Conservation (phyloP, 2,113 vertebrate genomes). For the Megaleporinus macrocephalus region DNA sequence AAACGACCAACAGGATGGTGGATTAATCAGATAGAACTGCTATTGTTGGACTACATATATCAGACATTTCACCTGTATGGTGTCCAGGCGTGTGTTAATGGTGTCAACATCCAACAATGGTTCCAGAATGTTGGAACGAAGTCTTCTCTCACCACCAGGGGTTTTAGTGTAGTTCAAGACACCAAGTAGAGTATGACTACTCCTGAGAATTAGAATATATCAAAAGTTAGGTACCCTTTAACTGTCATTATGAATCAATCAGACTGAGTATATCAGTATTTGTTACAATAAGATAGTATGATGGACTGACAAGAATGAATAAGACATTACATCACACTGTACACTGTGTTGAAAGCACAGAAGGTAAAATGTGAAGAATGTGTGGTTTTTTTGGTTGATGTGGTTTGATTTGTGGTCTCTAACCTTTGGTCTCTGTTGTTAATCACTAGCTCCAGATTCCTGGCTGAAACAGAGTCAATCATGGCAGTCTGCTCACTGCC, state of each 20-base stretch:
- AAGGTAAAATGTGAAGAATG: not conserved
- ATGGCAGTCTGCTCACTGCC: conserved; percentile 95
- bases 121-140: conserved; percentile 94
- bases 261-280: not conserved
- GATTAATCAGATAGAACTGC: not conserved
- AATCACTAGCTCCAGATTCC: conserved; percentile 90
- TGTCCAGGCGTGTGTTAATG: conserved; percentile 89
- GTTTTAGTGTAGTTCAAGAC: conserved; percentile 96
- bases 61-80: conserved; percentile 76
- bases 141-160: conserved; percentile 88
- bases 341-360: not conserved
- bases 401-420: conserved; percentile 1
- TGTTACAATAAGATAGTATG: too few species aligned
- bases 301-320: too few species aligned
- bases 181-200: conserved; percentile 88
- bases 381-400: not conserved
- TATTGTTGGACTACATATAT: not conserved
- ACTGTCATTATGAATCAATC: not conserved
- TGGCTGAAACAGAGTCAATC: conserved; percentile 92
- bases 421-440: conserved; percentile 93
- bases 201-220: conserved; percentile 71
- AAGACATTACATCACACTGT: too few species aligned
- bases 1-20: not conserved
- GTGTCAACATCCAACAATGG: conserved; percentile 88
- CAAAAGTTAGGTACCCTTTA: not conserved